These are phyloP conservation scores for Crocallis elinguaria DNA, from an alignment of 2,888 invertebrate species.

Conservation along the genomic window DNA sequence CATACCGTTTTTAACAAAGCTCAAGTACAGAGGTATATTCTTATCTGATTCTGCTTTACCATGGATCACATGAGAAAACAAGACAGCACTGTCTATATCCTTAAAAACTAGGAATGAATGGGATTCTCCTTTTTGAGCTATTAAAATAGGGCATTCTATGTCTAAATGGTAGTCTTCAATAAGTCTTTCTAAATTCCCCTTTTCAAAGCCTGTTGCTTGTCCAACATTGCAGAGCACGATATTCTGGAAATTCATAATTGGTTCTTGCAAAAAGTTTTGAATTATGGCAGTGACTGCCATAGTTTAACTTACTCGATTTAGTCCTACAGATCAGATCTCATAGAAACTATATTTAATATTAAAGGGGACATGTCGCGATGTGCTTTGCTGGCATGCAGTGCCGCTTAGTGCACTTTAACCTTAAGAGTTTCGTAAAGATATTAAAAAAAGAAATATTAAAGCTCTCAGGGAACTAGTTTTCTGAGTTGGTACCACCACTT, in stretches of 20 bases:
- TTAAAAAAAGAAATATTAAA: no score
- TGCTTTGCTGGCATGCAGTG: no score
- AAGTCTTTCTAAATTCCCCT: constrained; percentile 86
- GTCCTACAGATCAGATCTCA: no score
- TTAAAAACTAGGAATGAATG: constrained; percentile 90
- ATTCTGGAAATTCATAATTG: constrained; percentile 86
- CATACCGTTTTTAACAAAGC: constrained; percentile 86
- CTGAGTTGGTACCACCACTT: no score
- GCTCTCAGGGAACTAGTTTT: no score
- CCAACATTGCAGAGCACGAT: constrained; percentile 94
- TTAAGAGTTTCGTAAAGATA: no score
- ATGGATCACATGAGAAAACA: constrained; percentile 85
- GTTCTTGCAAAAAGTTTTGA: no score
- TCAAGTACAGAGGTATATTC: constrained; percentile 87
- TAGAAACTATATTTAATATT: no score
- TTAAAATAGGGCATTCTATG: constrained; percentile 85
- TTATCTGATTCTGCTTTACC: constrained; percentile 84
- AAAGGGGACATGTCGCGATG: no score
- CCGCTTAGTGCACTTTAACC: no score
- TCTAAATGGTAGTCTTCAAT: constrained; percentile 79
- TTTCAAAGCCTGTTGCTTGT: constrained; percentile 90
- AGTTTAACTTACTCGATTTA: no score
- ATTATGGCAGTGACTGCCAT: no score
- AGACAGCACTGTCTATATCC: constrained; percentile 74
- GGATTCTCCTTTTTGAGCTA: constrained; percentile 91